Base-by-base conservation (phyloP, 2,888 invertebrate genomes). In the Orthosia gothica region DNA sequence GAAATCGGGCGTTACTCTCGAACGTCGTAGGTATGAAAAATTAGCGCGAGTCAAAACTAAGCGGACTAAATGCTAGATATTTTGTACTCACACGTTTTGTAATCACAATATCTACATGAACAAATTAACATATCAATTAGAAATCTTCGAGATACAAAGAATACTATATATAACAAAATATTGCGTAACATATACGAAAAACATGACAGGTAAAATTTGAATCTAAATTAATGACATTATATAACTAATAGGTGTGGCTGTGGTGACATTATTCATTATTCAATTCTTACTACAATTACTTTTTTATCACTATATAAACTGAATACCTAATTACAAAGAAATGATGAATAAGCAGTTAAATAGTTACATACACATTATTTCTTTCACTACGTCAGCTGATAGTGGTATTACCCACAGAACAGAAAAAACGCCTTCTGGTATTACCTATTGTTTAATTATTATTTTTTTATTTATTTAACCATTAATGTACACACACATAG, bases 381-480 rank as follows among this genome's bases (percentile, higher is more conserved):
- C 32, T 59, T 68, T 58, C 16, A 55, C 40, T 63, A 63, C 80
- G 81, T 81, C 81, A 81, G 47, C 81, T 70, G 75, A 81, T 84
- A 70, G 54, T 57, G 18, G 23, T 40, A 16, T 66, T 62, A 73
- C 65, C 68, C n/a, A n/a, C n/a, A n/a, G n/a, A n/a, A n/a, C n/a
- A n/a, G n/a, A n/a, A n/a, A n/a, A n/a, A n/a, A n/a, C n/a, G n/a
- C n/a, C n/a, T n/a, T n/a, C n/a, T n/a, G n/a, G n/a, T n/a, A n/a
- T n/a, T n/a, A n/a, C n/a, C n/a, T n/a, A n/a, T n/a, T n/a, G n/a
- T n/a, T n/a, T n/a, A n/a, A n/a, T n/a, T n/a, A n/a, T n/a, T n/a
- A n/a, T n/a, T n/a, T n/a, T n/a, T n/a, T n/a, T n/a, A n/a, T n/a
- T n/a, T n/a, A n/a, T n/a, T n/a, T n/a, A n/a, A n/a, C n/a, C n/a